Conservation (phyloP, 2,797 vertebrate species). For the Lindbergichthys nudifrons region DNA sequence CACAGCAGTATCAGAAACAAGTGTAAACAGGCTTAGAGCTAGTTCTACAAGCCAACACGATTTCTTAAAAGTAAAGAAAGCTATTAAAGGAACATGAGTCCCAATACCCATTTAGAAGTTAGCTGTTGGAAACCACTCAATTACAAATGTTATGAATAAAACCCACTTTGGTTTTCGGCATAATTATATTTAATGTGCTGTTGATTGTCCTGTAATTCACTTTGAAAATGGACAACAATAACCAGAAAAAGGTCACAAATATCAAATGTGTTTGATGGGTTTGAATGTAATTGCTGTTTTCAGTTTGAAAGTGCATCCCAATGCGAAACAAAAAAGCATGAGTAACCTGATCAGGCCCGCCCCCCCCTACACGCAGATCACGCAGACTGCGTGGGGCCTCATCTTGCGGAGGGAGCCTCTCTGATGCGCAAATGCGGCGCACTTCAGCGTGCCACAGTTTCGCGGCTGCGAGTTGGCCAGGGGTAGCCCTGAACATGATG, state of each 20-base stretch:
- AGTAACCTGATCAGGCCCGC: no score
- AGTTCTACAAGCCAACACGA: neutral
- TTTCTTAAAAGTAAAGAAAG: slow-evolving; percentile 5
- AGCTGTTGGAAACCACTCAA: neutral
- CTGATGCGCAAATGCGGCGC: no score
- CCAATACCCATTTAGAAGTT: neutral
- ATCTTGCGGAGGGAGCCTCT: no score
- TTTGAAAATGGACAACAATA: neutral
- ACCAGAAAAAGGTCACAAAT: neutral
- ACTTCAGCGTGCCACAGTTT: no score
- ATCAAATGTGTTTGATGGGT: neutral
- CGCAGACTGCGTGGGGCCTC: no score
- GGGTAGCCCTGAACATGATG: no score
- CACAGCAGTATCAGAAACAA: slow-evolving; percentile 22
- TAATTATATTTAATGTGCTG: neutral
- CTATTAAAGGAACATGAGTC: neutral
- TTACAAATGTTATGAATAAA: neutral
- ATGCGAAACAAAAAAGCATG: no score
- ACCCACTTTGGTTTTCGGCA: neutral
- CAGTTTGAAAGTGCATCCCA: no score
- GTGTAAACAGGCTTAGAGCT: neutral
- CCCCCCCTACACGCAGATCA: no score
- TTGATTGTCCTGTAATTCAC: neutral
- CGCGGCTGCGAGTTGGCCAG: no score
- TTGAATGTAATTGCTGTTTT: no score